Conservation (phyloP, 2,888 invertebrate species). For the Strigamia transsilvanica region DNA sequence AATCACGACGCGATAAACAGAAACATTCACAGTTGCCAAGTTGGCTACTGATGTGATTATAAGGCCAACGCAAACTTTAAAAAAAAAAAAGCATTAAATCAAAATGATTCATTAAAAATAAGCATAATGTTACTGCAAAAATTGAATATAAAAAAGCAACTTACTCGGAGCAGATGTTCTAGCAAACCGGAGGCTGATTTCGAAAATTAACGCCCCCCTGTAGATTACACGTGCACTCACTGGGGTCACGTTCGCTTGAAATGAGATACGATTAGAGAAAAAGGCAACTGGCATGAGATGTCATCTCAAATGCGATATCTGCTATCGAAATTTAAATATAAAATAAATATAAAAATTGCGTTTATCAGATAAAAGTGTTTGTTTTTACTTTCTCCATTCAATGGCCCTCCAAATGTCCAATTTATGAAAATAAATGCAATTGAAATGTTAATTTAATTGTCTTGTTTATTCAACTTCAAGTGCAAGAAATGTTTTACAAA, state of each 20-base stretch:
- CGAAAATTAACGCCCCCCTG: slow-evolving; percentile 41
- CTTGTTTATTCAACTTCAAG: slow-evolving; percentile 49
- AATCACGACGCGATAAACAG: neutral
- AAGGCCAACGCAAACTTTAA: neutral
- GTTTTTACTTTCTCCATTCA: no score
- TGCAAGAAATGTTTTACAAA: slow-evolving; percentile 47
- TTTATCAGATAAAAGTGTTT: neutral
- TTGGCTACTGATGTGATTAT: neutral
- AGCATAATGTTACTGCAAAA: neutral
- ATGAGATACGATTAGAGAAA: slow-evolving; percentile 30
- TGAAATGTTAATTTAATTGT: slow-evolving; percentile 7
- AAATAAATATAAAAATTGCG: slow-evolving; percentile 4
- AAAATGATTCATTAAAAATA: slow-evolving; percentile 11
- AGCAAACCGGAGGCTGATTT: slow-evolving; percentile 12
- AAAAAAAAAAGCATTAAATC: neutral
- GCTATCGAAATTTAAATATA: neutral
- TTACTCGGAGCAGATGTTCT: slow-evolving; percentile 25
- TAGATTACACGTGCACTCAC: neutral
- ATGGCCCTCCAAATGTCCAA: no score
- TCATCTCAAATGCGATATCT: neutral
- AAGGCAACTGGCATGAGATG: slow-evolving; percentile 1
- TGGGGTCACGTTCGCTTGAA: slow-evolving; percentile 17
- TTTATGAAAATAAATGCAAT: neutral
- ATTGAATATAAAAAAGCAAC: neutral
- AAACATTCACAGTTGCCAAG: slow-evolving; percentile 1